Percentiles rank a stretch among this genome's conserved stretches.
phyloP scores from a whole-genome alignment of 2,113 vertebrate species.

The Ophthalmolycus amberensis region DNA sequence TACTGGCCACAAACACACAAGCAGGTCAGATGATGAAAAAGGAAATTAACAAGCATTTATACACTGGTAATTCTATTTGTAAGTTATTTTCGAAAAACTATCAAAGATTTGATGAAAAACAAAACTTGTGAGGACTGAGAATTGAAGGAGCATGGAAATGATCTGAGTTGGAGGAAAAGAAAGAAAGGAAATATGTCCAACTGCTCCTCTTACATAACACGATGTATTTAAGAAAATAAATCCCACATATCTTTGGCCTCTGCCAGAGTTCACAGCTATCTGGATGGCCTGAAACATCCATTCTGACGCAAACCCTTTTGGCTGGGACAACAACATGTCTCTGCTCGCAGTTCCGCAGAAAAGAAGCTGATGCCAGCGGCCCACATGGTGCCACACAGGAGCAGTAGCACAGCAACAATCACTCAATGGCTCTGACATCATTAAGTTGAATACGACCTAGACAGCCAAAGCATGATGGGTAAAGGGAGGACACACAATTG shows the following conservation, averaged over 20 bases:
- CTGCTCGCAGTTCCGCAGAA: constrained; percentile 33
- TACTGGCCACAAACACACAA: not conserved
- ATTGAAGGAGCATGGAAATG: constrained; percentile 29
- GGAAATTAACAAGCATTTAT: not conserved
- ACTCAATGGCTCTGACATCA: constrained; percentile 62
- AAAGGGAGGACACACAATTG: constrained; percentile 41
- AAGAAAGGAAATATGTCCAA: constrained; percentile 22
- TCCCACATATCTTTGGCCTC: constrained; percentile 29
- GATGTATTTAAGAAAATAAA: constrained; percentile 31
- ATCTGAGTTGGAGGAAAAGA: constrained; percentile 27
- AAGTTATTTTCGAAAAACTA: constrained; percentile 1
- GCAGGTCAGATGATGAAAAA: constrained; percentile 18
- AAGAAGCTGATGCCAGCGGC: constrained; percentile 30
- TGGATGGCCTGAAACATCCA: constrained; percentile 41
- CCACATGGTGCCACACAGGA: constrained; percentile 36
- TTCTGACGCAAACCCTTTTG: constrained; percentile 55
- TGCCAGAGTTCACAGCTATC: constrained; percentile 21
- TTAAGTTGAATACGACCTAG: constrained; percentile 22
- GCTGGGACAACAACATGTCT: constrained; percentile 25
- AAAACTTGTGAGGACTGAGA: constrained; percentile 8
- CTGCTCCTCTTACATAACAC: constrained; percentile 45
- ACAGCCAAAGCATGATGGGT: constrained; percentile 47
- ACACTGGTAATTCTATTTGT: no score
- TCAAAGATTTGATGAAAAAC: not conserved
- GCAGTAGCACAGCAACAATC: constrained; percentile 28